These are phyloP conservation scores for Trypoxylus dichotomus DNA, from an alignment of 1,140 invertebrate species.

Conservation along the genomic window DNA sequence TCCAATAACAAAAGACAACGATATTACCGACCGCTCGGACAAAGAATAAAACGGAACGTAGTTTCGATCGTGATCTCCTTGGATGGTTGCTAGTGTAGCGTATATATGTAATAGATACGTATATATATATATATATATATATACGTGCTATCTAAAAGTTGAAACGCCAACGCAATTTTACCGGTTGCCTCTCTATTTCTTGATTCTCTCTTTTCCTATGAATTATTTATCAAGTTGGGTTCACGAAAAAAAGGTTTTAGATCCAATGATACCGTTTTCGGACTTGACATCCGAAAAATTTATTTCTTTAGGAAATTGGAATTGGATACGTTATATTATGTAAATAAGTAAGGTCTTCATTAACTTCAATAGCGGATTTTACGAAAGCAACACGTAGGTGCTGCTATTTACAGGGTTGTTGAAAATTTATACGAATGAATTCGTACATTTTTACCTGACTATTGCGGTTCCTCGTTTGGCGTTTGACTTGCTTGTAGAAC, in stretches of 20 bases:
- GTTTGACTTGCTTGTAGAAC: no score
- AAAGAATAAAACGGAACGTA: conserved; percentile 42
- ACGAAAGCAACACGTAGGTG: not conserved
- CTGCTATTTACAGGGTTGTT: not conserved
- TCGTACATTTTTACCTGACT: no score
- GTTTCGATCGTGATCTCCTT: conserved; percentile 37
- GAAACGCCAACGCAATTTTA: not conserved
- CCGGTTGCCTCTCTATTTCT: not conserved
- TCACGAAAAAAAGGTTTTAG: not conserved
- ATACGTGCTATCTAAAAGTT: not conserved
- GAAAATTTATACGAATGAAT: no score
- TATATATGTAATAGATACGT: no score
- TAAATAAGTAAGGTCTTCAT: not conserved
- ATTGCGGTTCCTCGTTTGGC: no score
- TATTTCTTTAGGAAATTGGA: not conserved
- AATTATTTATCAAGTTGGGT: conserved; percentile 10
- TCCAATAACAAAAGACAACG: conserved; percentile 57
- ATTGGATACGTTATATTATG: not conserved
- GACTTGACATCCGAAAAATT: not conserved
- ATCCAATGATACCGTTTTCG: not conserved
- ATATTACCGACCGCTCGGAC: conserved; percentile 54
- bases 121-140: no score
- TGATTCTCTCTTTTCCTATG: not conserved
- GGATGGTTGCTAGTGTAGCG: not conserved
- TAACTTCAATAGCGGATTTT: not conserved